phyloP scores from a whole-genome alignment of 2,888 invertebrate genomes.

The Cerastoderma edule region DNA sequence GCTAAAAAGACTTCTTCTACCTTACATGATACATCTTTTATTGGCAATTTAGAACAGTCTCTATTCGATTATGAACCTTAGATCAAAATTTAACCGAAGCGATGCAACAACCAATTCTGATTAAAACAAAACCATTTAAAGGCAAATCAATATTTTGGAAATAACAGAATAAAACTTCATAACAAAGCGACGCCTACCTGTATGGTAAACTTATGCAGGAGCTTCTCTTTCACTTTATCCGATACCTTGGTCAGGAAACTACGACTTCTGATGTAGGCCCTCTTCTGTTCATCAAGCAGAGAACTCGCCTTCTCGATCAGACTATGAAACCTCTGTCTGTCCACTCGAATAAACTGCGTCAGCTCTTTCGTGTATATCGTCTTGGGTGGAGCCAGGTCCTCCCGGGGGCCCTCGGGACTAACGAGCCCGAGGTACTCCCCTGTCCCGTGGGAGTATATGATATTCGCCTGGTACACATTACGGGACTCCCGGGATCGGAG shows the following conservation, averaged over 20 bases:
- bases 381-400: conserved; percentile 76
- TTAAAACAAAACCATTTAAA: too few species aligned
- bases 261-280: conserved; percentile 58
- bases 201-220: conserved; percentile 69
- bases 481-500: conserved; percentile 64
- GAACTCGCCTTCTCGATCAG: conserved; percentile 60
- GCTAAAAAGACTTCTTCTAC: too few species aligned
- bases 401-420: conserved; percentile 70
- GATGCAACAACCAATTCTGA: too few species aligned
- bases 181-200: conserved; percentile 64
- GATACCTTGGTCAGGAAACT: conserved; percentile 67
- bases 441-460: conserved; percentile 77
- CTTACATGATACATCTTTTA: too few species aligned
- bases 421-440: conserved; percentile 78
- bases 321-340: conserved; percentile 71
- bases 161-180: too few species aligned
- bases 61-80: too few species aligned
- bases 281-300: conserved; percentile 63
- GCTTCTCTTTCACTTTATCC: conserved; percentile 67
- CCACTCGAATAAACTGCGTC: conserved; percentile 73
- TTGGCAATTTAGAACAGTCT: too few species aligned
- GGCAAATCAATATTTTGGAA: too few species aligned
- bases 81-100: too few species aligned
- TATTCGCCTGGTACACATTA: conserved; percentile 75
- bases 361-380: conserved; percentile 74